phyloP scores from a whole-genome alignment of 2,888 invertebrate genomes.

The Colostygia pectinataria region DNA sequence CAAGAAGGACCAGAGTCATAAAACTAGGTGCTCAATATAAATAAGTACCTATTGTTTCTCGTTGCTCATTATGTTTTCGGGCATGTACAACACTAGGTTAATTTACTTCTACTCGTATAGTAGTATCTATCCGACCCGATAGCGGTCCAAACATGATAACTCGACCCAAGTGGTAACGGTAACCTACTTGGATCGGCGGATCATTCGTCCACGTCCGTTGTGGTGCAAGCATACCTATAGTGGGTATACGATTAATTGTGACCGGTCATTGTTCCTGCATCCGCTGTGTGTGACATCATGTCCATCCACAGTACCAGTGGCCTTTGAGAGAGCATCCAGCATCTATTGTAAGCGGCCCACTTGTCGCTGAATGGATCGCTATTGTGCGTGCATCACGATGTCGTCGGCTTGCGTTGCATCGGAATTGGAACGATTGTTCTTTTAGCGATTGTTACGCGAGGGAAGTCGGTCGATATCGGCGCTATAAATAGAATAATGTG shows the following conservation, averaged over 20 bases:
- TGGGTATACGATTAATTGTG: slow-evolving; percentile 51
- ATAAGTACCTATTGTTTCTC: too few species aligned
- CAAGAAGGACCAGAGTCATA: too few species aligned
- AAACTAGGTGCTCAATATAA: too few species aligned
- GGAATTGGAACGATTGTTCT: slow-evolving; percentile 38
- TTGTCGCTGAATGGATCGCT: slow-evolving; percentile 51
- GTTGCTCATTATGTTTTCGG: too few species aligned
- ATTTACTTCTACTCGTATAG: too few species aligned
- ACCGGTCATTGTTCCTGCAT: slow-evolving; percentile 60
- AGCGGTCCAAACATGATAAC: slow-evolving; percentile 1
- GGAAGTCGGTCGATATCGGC: slow-evolving; percentile 15
- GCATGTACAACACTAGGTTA: too few species aligned
- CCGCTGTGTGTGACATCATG: slow-evolving; percentile 67
- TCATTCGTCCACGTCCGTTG: slow-evolving; percentile 28
- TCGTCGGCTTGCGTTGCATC: slow-evolving; percentile 29
- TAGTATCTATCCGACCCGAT: neutral
- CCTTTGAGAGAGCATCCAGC: slow-evolving; percentile 48
- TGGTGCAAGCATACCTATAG: slow-evolving; percentile 5
- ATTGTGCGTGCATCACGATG: slow-evolving; percentile 53
- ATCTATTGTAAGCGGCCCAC: slow-evolving; percentile 46
- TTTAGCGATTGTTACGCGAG: slow-evolving; percentile 28
- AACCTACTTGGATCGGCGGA: slow-evolving; percentile 19
- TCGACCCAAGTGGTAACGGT: too few species aligned
- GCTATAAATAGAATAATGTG: slow-evolving; percentile 14
- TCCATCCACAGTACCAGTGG: slow-evolving; percentile 39